Base-by-base conservation (phyloP, 2,797 vertebrate species). In the Nannoperca australis region DNA sequence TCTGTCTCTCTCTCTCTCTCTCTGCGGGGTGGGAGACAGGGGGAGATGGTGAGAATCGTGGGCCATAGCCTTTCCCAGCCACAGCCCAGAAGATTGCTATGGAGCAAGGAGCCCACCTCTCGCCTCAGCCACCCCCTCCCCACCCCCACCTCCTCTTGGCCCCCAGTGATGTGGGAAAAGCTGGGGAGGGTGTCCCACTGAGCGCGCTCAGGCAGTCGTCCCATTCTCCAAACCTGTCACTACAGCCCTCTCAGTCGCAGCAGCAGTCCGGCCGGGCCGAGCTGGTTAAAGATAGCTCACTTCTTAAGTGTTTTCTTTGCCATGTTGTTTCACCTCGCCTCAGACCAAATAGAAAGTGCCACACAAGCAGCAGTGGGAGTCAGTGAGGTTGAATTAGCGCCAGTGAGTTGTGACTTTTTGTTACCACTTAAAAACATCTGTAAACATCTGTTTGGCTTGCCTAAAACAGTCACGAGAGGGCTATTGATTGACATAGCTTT, bases 41-140 rank as follows among this genome's bases (percentile, higher is more conserved):
- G 92, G 85, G 89, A 90, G 81, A 88, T 91, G 95, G 94, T 96
- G 95, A 96, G 95, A 96, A 96, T 89, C 89, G 90, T 80, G 91
- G 88, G 90, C 85, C 85, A 53, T 72, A 82, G 94, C 74, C 59
- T 94, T 96, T 96, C 95, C 95, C 95, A 96, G 94, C 95, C 92
- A 90, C 81, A 89, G 88, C 92, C 94, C 94, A 91, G 81, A 91
- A 93, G 94, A 94, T 92, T 92, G 87, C 84, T 85, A 49, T 53
- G 82, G 88, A 91, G 82, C 85, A 66, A 75, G 78, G 70, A 93
- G 80, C 85, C 91, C 88, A 91, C 89, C 91, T 87, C 90, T 85
- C 22, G 85, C 90, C 84, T 89, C 86, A 61, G 82, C 76, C 54
- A 32, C 40, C 32, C 32, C 32, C 32, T 4, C 3, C 71, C 61